Evolutionary conservation across 2,797 vertebrate genomes (phyloP), one percentile per base, ranked within the genome.

Genomic region (Mionectes olivaceus): DNA sequence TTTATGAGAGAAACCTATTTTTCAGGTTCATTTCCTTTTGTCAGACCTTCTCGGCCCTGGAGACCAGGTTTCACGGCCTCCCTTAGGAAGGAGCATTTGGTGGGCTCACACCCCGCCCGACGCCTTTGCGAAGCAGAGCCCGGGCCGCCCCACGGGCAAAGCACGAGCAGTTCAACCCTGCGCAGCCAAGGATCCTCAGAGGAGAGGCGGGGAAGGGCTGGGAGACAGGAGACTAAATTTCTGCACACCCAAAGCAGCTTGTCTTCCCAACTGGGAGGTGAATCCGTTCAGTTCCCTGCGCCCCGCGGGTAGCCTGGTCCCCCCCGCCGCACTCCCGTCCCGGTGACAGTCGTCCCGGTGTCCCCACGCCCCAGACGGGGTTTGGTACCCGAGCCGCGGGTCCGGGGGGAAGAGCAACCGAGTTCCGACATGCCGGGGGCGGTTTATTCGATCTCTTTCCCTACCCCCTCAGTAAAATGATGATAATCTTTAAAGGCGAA

Each of bases 391-490:
- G 32, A 16, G 11, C 19, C 4, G 27, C 28, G 44, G 47, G n/a
- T 33, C 6, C 27, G 30, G 53, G 6, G 7, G 4, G 44, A 28
- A 12, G 5, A 44, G 4, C 2, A 11, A 4, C 33, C 1, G 8
- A 11, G 27, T 11, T 21, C 47, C 5, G 3, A 16, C 10, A 32
- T 3, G 3, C 9, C 19, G 2, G 35, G 32, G 11, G 1, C 3
- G 9, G 22, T 16, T 49, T 19, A 10, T 50, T 46, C 49, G 0
- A 60, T 53, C 6, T 1, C 9, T 47, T 33, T 21, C 16, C 14
- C 9, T 63, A 13, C 3, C 1, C 13, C 18, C 5, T 6, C 2
- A 9, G 5, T 6, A 11, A 80, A 61, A 30, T 1, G 1, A 7
- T 14, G 22, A 19, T 17, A 25, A 16, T 23, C 24, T 9, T 21